A percentile compares a stretch with the other conserved stretches of the same genome.
Evolutionary conservation across 2,797 vertebrate species (phyloP).

Genomic region (Neosalanx taihuensis): DNA sequence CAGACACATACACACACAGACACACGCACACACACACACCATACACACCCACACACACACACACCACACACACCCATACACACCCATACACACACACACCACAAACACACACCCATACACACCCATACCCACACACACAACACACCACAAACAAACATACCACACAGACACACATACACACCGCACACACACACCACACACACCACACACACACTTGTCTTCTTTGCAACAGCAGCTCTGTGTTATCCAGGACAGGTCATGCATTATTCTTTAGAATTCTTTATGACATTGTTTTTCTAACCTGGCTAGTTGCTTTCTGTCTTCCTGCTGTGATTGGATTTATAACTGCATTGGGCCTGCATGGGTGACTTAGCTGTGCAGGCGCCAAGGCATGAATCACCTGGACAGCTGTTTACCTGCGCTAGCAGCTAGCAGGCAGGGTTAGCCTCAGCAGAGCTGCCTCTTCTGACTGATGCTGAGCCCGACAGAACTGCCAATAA

Average conservation of each 20-base stretch:
- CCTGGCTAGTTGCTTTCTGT: not conserved
- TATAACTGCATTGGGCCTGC: slow-evolving; percentile 11
- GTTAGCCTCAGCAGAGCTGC: not conserved
- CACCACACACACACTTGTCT: not conserved
- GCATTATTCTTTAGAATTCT: not conserved
- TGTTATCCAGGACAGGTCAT: not conserved
- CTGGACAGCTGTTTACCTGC: not conserved
- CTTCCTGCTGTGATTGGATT: slow-evolving; percentile 10
- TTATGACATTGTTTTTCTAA: slow-evolving; percentile 14
- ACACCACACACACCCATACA: too few species aligned
- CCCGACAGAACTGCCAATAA: not conserved
- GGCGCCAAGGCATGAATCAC: slow-evolving; percentile 8
- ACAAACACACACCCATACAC: too few species aligned
- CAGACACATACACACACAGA: too few species aligned
- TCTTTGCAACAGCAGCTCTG: not conserved
- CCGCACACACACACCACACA: too few species aligned
- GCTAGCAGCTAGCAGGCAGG: not conserved
- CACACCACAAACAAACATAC: too few species aligned
- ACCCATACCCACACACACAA: too few species aligned
- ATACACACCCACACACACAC: too few species aligned
- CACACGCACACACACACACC: too few species aligned
- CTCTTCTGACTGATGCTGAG: not conserved
- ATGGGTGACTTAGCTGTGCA: slow-evolving; percentile 6
- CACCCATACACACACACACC: too few species aligned
- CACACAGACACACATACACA: too few species aligned